phyloP scores from a whole-genome alignment of 2,113 vertebrate genomes.

The Podarcis muralis region DNA sequence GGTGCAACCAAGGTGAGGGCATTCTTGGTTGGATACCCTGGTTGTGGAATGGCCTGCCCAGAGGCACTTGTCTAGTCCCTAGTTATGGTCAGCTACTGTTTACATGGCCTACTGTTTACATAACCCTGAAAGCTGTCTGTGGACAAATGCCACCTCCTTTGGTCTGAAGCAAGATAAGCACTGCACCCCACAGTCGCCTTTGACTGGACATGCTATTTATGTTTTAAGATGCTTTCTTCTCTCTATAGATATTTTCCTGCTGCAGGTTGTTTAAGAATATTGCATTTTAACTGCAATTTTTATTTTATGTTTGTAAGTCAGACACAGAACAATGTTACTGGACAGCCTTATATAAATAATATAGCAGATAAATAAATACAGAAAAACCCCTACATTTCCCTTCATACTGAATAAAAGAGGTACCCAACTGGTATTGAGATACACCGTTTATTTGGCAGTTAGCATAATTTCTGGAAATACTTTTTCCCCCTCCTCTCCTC shows the following conservation, averaged over 20 bases:
- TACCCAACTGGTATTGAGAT: neutral
- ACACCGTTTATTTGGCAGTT: neutral
- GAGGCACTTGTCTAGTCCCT: no score
- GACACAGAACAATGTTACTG: neutral
- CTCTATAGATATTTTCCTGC: neutral
- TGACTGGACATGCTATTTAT: no score
- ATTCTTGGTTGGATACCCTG: no score
- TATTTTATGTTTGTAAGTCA: neutral
- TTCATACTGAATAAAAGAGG: neutral
- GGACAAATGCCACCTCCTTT: no score
- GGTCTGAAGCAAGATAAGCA: no score
- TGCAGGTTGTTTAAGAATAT: neutral
- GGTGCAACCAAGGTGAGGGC: no score
- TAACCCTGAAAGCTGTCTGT: no score
- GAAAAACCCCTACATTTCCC: neutral
- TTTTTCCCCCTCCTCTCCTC: constrained; percentile 47
- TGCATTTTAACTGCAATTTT: neutral
- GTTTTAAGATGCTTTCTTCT: no score
- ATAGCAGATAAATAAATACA: neutral
- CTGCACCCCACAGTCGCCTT: no score
- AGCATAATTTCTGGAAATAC: constrained; percentile 52
- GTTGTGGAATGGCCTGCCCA: no score
- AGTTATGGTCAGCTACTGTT: no score
- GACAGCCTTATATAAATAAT: neutral
- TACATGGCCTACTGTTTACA: no score